These are phyloP conservation scores for Halcyon malimbica DNA, from an alignment of 2,113 vertebrate genomes.

Conservation along the genomic window DNA sequence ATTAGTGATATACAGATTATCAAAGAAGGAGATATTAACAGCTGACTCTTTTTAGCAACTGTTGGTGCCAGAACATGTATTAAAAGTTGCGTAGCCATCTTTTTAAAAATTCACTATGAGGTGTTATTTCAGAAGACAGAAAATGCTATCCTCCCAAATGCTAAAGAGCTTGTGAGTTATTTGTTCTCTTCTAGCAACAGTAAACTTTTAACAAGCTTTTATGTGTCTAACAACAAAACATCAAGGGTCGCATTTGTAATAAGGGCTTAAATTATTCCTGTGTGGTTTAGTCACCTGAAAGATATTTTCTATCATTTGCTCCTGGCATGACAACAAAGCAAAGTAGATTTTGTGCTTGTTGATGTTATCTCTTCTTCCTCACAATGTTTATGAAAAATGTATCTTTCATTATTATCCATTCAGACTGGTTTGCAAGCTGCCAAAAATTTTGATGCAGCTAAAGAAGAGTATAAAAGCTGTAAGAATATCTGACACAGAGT, in stretches of 20 bases:
- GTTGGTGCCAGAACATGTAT: neutral
- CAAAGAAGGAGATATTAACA: neutral
- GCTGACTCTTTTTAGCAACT: neutral
- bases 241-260: neutral
- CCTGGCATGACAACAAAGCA: neutral
- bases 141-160: slow-evolving; percentile 7
- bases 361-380: neutral
- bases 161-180: neutral
- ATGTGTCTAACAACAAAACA: neutral
- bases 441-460: neutral
- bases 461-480: neutral
- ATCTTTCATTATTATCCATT: neutral
- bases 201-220: neutral
- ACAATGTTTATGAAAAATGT: neutral
- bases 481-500: neutral
- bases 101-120: neutral
- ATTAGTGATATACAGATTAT: neutral
- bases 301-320: neutral
- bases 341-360: neutral
- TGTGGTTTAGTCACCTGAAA: neutral
- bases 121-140: neutral
- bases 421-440: neutral
- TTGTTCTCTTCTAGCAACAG: neutral
- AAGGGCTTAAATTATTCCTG: neutral
- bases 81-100: neutral